Conservation (phyloP, 30 jellyfish, hydroid and myxozoan species). For the Pelagia noctiluca region DNA sequence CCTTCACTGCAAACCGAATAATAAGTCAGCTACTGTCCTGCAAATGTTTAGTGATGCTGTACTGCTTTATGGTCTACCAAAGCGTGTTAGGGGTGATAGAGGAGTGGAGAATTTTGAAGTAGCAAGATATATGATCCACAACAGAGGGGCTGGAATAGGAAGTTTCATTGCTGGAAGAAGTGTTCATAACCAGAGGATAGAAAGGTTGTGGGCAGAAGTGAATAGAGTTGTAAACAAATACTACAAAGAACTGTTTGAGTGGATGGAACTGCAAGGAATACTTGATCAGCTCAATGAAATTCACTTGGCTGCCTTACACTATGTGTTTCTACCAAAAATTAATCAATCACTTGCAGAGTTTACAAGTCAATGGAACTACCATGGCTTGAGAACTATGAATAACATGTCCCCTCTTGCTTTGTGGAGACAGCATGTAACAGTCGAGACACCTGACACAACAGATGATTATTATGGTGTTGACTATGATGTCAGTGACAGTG, state of each 20-base stretch:
- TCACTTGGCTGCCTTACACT: conserved; percentile 48
- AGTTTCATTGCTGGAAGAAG: conserved; percentile 46
- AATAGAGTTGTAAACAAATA: conserved; percentile 25
- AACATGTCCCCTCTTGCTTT: conserved; percentile 55
- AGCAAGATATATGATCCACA: conserved; percentile 47
- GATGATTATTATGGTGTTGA: conserved; percentile 40
- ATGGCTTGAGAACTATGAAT: conserved; percentile 46
- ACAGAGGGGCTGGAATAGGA: conserved; percentile 54
- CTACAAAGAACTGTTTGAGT: conserved; percentile 35
- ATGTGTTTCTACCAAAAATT: conserved; percentile 52
- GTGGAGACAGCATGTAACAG: conserved; percentile 49
- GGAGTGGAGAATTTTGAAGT: conserved; percentile 57
- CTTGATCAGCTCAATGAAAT: conserved; percentile 47
- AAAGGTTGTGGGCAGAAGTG: conserved; percentile 57
- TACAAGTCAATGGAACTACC: conserved; percentile 49
- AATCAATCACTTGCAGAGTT: conserved; percentile 33
- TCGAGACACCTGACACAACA: conserved; percentile 29
- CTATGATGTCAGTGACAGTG: conserved; percentile 26
- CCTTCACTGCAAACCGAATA: conserved; percentile 25
- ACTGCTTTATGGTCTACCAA: conserved; percentile 38
- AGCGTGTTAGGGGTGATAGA: conserved; percentile 53
- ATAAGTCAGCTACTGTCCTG: conserved; percentile 58
- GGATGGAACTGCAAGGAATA: conserved; percentile 33
- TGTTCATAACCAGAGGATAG: conserved; percentile 68
- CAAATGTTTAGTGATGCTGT: conserved; percentile 45